Evolutionary conservation across 2,113 vertebrate species (phyloP), one percentile per base, ranked within the genome.

Genomic region (Brachyistius frenatus): DNA sequence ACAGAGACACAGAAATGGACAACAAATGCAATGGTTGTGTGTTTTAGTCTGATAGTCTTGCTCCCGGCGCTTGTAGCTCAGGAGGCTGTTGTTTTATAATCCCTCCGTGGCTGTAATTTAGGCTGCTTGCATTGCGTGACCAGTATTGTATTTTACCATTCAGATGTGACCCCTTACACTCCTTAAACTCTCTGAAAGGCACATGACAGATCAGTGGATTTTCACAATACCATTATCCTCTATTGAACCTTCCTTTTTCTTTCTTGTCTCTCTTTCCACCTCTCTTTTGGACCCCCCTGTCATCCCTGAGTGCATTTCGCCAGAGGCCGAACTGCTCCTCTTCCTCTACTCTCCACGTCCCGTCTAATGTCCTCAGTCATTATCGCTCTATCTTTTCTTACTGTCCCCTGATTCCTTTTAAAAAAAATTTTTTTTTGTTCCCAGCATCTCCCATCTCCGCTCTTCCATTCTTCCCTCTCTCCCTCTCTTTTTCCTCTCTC

Each of bases 131-230:
- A 35, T 60, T 76, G 60, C 60, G 15, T 10, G 39, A 53, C 14
- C 52, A 47, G 13, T 1, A 14, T 4, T 15, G 11, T 39, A 44
- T 2, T 3, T 11, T 10, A 44, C 3, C 33, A 54, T 58, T 62
- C 37, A 56, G 46, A 37, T 15, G 33, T 32, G 52, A 84, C 33
- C 81, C 33, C 10, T 64, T 15, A 31, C 16, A 44, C 61, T 32
- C 6, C n/a, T 11, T 15, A 33, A 35, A 68, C 47, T 46, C 37
- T 37, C 15, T 70, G 4, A 76, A 66, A 64, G 55, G 16, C 47
- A 4, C 7, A 57, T 37, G 47, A 71, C 76, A 84, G 60, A 76
- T 67, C n/a, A 76, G 49, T 54, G 70, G 63, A 52, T 83, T 80
- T 82, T 54, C 54, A 83, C 49, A 81, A 79, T 56, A 58, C 47